phyloP scores from a whole-genome alignment of 2,797 vertebrate species.

The Argentina silus region DNA sequence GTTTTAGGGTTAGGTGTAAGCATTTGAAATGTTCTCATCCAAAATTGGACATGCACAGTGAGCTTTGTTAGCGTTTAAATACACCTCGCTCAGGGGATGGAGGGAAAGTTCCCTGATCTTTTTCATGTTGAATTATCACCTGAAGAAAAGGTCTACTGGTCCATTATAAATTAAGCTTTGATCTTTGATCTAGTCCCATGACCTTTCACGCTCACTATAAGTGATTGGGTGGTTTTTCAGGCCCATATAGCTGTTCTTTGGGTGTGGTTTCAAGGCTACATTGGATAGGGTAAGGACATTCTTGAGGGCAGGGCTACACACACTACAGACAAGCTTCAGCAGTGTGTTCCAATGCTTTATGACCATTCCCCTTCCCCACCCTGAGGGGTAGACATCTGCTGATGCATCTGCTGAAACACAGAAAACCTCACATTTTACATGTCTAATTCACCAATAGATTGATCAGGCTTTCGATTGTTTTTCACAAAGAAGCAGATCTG shows the following conservation, averaged over 20 bases:
- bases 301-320: neutral
- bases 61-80: no score
- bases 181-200: neutral
- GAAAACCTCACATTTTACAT: slow-evolving; percentile 7
- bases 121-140: no score
- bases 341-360: neutral
- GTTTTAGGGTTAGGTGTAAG: no score
- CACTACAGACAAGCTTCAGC: no score
- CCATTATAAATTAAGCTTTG: no score
- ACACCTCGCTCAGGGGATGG: no score
- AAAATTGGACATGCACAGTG: no score
- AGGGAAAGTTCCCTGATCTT: no score
- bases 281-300: neutral
- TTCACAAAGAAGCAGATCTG: slow-evolving; percentile 20
- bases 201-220: neutral
- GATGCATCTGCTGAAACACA: neutral
- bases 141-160: no score
- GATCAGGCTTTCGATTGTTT: slow-evolving; percentile 14
- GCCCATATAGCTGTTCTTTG: neutral
- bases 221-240: neutral
- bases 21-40: no score
- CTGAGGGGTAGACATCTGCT: neutral
- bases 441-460: slow-evolving; percentile 16
- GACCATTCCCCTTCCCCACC: neutral
- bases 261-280: neutral